Evolutionary conservation across 1,140 invertebrate species (phyloP), one percentile per base, ranked within the genome.

Genomic region (Ips nitidus): DNA sequence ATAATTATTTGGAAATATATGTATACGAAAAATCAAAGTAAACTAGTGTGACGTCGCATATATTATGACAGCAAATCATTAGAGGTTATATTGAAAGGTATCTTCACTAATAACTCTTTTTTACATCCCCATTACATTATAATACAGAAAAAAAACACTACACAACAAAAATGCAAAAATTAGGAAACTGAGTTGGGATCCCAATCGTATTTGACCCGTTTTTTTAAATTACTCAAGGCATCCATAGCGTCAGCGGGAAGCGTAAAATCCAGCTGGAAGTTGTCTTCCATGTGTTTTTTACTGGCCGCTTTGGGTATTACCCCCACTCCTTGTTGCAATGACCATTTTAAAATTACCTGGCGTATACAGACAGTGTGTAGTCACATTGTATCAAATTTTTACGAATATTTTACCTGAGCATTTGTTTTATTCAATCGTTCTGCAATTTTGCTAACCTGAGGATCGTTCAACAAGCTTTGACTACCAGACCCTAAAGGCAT

Each of bases 261-360:
- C 1, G 75, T 75, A 77, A 91, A 91, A 77, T 90, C 82, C 2
- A 92, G 77, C 43, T 88, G 76, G 36, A 88, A 83, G 79, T 93
- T 93, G 66, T 88, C 84, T 70, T 79, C 75, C 52, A 93, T 89
- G 71, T 88, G 88, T 8, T 82, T 75, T 43, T 80, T 80, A 56
- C 84, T 85, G 1, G 82, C 80, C 1, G 90, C 88, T 79, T 91
- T 92, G 1, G 91, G 90, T 59, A 93, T 87, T 8, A 93, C 84
- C 66, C 86, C 84, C 69, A 90, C 83, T 47, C 84, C 84, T 76
- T 88, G 86, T 75, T 91, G 87, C 6, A 91, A 74, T 36, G 88
- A 86, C 90, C 90, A 92, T 50, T 83, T 82, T 5, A 92, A 79
- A 4, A 91, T 76, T 1, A 94, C 80, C 77, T 80, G 42, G 39